Conservation (phyloP, 2,888 invertebrate species). For the Sarcophaga subvicina region DNA sequence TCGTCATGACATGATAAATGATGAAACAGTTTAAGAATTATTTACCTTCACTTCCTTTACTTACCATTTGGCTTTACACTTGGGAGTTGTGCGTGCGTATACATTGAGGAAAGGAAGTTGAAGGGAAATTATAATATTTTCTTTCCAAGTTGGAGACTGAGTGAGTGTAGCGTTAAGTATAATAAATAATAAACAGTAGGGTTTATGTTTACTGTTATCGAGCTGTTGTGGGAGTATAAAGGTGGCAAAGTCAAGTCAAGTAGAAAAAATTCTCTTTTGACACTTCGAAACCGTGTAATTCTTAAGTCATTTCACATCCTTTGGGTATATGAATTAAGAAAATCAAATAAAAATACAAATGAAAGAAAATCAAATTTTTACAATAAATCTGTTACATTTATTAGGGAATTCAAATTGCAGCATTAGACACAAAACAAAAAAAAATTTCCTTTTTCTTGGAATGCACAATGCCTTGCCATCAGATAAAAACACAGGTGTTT, state of each 20-base stretch:
- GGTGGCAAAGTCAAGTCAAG: slow-evolving; percentile 64
- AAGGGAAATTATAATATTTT: slow-evolving; percentile 54
- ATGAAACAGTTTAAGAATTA: slow-evolving; percentile 75
- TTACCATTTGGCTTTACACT: slow-evolving; percentile 32
- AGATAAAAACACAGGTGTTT: slow-evolving; percentile 16
- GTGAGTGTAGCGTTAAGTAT: slow-evolving; percentile 18
- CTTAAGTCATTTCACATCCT: slow-evolving; percentile 74
- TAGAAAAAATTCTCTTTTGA: slow-evolving; percentile 41
- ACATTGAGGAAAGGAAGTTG: too few species aligned
- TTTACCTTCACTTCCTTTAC: slow-evolving; percentile 57
- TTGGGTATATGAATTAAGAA: slow-evolving; percentile 45
- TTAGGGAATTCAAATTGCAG: slow-evolving; percentile 56
- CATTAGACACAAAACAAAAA: slow-evolving; percentile 8
- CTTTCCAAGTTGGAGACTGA: slow-evolving; percentile 8
- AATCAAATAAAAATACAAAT: not conserved
- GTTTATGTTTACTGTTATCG: slow-evolving; percentile 76
- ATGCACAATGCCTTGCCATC: not conserved
- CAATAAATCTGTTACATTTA: slow-evolving; percentile 38
- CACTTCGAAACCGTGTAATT: slow-evolving; percentile 73
- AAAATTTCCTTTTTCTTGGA: not conserved
- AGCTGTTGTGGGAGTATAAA: slow-evolving; percentile 72
- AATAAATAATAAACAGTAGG: slow-evolving; percentile 50
- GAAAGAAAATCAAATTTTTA: slow-evolving; percentile 27
- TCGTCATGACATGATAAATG: slow-evolving; percentile 79
- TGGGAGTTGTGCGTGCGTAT: not conserved